Evolutionary conservation across 2,113 vertebrate species (phyloP).

Genomic region (Morone saxatilis): DNA sequence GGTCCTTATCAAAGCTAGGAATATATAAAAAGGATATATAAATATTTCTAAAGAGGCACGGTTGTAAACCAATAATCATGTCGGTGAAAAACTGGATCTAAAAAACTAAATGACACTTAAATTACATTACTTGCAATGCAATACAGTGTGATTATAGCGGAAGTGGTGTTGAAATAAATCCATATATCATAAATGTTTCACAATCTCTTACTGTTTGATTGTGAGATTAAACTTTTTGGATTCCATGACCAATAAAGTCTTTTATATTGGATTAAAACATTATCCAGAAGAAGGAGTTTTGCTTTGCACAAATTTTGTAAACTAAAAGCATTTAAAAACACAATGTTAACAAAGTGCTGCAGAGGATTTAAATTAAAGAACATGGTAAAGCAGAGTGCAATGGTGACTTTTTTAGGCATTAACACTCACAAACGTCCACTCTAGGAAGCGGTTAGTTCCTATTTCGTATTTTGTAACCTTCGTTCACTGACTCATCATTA

Average conservation of each 20-base stretch:
- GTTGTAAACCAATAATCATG: not conserved
- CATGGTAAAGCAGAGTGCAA: not conserved
- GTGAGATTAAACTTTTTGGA: not conserved
- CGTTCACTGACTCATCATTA: conserved; percentile 1
- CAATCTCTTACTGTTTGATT: not conserved
- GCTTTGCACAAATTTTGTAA: not conserved
- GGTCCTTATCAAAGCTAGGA: not conserved
- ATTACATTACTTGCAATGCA: no score
- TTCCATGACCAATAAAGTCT: not conserved
- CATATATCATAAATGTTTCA: not conserved
- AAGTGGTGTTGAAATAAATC: not conserved
- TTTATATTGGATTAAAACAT: not conserved
- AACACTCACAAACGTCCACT: no score
- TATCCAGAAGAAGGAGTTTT: not conserved
- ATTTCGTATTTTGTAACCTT: no score
- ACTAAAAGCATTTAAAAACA: not conserved
- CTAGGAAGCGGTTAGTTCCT: no score
- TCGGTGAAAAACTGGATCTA: not conserved
- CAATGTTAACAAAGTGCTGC: not conserved
- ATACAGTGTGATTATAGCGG: not conserved
- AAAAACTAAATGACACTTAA: not conserved
- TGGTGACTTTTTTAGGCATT: not conserved
- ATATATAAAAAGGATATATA: not conserved
- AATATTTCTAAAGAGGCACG: not conserved
- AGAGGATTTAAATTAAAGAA: not conserved